Base-by-base conservation (phyloP, 2,113 vertebrate species). In the Picathartes gymnocephalus region DNA sequence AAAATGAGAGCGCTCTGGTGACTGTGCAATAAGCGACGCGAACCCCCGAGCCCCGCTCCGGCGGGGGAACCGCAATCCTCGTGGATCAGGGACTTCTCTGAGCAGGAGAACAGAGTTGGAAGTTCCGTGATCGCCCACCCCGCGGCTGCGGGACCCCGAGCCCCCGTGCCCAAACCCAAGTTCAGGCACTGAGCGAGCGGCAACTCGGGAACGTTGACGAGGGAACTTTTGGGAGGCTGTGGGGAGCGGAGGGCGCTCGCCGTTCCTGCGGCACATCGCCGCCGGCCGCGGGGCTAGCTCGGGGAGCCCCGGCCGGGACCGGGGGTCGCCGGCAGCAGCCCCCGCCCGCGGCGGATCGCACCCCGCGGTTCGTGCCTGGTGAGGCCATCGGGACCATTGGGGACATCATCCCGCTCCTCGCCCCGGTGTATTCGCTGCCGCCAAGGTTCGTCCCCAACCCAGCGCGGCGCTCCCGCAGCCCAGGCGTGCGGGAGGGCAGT, bases 91-190 rank as follows among this genome's bases (percentile, higher is more conserved):
- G 73, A 64, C 69, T 66, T 53, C 80, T 1, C 78, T 0, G 16
- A 27, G 33, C 11, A 79, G 60, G 65, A 57, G 21, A 65, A 45
- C 40, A 79, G 88, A 92, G 81, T 66, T 90, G 76, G 58, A 96
- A 97, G 77, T 96, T 91, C 65, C 54, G 91, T 56, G 25, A 24
- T 88, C 71, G 28, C 9, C 64, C 86, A 18, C 76, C 17, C 58
- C 76, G 61, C 42, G 48, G 51, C 90, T 77, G 45, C 56, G 78
- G 95, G 81, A 81, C 65, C 74, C 80, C 39, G 17, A 85, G 68
- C 64, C 64, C 56, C 65, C 51, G 37, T 11, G 23, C 83, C 47
- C 4, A 19, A 57, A 53, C 0, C 7, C 48, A 19, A 54, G 30
- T 23, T 16, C 39, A 7, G 60, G 1, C 24, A 8, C 21, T 0